These are phyloP conservation scores for Uromys caudimaculatus DNA, from an alignment of 2,797 vertebrate genomes.

Conservation along the genomic window DNA sequence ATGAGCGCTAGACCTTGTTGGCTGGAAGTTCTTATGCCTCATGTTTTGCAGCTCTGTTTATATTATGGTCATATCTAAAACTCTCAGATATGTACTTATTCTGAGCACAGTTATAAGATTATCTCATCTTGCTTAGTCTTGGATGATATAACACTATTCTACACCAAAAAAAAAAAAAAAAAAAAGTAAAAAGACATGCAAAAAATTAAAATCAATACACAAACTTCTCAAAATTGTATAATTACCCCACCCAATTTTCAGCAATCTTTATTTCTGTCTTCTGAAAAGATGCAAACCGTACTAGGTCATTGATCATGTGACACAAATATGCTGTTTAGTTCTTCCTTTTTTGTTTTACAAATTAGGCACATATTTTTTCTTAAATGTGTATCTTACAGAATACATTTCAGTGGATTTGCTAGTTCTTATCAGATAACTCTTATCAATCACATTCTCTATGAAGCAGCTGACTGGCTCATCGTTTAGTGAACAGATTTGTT, in stretches of 20 bases:
- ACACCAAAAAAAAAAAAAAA: neutral
- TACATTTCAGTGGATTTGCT: neutral
- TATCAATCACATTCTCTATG: neutral
- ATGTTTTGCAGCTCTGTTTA: conserved; percentile 12
- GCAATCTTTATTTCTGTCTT: neutral
- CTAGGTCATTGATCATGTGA: neutral
- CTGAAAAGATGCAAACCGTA: neutral
- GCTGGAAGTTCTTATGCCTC: neutral
- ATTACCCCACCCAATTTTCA: neutral
- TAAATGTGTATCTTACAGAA: neutral
- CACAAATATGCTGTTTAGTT: neutral
- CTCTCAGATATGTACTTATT: neutral
- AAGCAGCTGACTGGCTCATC: neutral
- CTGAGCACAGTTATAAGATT: neutral
- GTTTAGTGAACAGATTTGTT: conserved; percentile 5
- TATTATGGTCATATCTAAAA: neutral
- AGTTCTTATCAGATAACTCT: neutral
- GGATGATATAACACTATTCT: neutral
- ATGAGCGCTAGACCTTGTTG: neutral
- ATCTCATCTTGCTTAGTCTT: neutral
- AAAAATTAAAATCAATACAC: neutral
- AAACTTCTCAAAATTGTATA: neutral
- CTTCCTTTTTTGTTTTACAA: neutral
- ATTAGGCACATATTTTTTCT: neutral
- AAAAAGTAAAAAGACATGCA: neutral